Evolutionary conservation across 2,888 invertebrate species (phyloP).

Genomic region (Macrophya alboannulata): DNA sequence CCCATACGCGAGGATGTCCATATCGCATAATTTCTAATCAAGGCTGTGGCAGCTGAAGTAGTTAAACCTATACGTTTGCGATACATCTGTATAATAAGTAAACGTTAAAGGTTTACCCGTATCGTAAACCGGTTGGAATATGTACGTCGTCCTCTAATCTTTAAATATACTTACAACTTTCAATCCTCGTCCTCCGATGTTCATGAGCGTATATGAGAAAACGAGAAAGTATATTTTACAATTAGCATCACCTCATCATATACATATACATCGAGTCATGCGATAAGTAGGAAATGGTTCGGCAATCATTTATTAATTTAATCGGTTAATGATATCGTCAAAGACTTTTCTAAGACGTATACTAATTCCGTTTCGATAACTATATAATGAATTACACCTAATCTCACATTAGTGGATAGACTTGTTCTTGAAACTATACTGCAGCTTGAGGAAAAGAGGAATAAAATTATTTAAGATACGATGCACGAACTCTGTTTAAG

Average conservation of each 20-base stretch:
- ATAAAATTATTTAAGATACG: neutral
- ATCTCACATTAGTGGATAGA: neutral
- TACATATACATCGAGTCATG: neutral
- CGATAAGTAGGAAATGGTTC: neutral
- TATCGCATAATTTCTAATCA: conserved; percentile 42
- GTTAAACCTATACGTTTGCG: conserved; percentile 12
- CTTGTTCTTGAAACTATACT: neutral
- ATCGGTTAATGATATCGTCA: conserved; percentile 4
- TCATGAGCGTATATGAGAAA: neutral
- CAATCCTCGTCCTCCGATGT: conserved; percentile 15
- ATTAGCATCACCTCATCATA: neutral
- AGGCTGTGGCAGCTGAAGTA: neutral
- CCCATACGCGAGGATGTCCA: neutral
- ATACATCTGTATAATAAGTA: neutral
- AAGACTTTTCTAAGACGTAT: neutral
- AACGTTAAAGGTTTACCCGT: neutral
- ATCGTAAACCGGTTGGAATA: conserved; percentile 33
- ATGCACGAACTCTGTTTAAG: neutral
- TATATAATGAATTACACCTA: neutral
- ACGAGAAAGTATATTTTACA: conserved; percentile 28
- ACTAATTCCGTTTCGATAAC: neutral
- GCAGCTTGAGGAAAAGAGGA: neutral
- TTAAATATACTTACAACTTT: conserved; percentile 32
- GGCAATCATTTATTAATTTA: neutral
- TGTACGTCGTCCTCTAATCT: conserved; percentile 12